phyloP scores from a whole-genome alignment of 1,140 invertebrate species.

The Pinna nobilis region DNA sequence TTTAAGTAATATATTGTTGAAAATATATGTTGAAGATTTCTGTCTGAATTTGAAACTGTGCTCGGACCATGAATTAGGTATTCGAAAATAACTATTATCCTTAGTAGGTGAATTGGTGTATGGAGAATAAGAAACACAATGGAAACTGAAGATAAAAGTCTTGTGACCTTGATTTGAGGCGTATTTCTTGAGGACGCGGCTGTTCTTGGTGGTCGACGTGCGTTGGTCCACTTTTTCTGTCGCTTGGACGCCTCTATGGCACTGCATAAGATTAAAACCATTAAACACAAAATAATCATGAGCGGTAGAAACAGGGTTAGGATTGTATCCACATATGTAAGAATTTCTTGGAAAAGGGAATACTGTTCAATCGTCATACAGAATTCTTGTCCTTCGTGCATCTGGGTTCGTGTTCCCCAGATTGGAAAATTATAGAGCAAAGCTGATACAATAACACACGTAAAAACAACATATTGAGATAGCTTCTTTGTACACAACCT shows the following conservation, averaged over 20 bases:
- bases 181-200: neutral
- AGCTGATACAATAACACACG: constrained; percentile 43
- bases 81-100: constrained; percentile 63
- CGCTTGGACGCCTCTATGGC: constrained; percentile 44
- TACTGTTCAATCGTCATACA: constrained; percentile 77
- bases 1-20: constrained; percentile 84
- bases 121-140: constrained; percentile 86
- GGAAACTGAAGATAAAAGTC: constrained; percentile 87
- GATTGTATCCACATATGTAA: constrained; percentile 77
- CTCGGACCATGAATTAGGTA: neutral
- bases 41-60: constrained; percentile 19
- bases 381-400: constrained; percentile 66
- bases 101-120: constrained; percentile 78
- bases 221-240: constrained; percentile 22
- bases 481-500: constrained; percentile 54
- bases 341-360: constrained; percentile 72
- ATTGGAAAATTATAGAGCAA: constrained; percentile 59
- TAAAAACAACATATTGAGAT: constrained; percentile 47
- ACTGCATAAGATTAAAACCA: constrained; percentile 77
- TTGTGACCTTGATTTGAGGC: constrained; percentile 84
- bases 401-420: constrained; percentile 46
- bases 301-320: constrained; percentile 77
- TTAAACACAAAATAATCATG: constrained; percentile 78
- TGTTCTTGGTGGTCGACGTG: neutral
- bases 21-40: constrained; percentile 77